Percentiles rank a stretch among this genome's conserved stretches.
Evolutionary conservation across 2,888 invertebrate species (phyloP).

Genomic region (Zhuqinia jingwanae): DNA sequence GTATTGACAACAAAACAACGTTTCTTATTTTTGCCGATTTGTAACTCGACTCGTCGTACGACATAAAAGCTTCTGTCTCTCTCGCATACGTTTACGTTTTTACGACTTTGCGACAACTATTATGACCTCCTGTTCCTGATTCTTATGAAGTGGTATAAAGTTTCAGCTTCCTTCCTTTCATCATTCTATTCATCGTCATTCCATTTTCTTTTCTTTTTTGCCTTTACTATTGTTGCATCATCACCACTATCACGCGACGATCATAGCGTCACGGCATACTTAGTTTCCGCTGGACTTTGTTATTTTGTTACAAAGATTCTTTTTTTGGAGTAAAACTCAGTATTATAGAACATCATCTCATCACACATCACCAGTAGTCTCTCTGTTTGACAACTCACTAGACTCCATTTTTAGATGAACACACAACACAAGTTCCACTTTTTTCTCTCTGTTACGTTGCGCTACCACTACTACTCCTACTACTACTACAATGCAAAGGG

Average conservation of each 20-base stretch:
- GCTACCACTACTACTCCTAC: background rate
- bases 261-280: background rate
- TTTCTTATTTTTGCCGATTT: too few relatives aligned
- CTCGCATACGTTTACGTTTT: slow-evolving; percentile 31
- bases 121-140: slow-evolving; percentile 16
- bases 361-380: background rate
- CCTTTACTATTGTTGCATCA: slow-evolving; percentile 49
- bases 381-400: background rate
- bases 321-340: background rate
- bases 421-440: slow-evolving; percentile 18
- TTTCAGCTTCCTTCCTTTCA: slow-evolving; percentile 48
- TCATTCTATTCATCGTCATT: slow-evolving; percentile 33
- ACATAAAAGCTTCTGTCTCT: background rate
- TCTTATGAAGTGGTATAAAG: slow-evolving; percentile 34
- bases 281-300: slow-evolving; percentile 9
- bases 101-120: background rate
- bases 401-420: background rate
- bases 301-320: background rate
- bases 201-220: background rate
- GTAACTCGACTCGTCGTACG: too few relatives aligned
- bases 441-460: background rate
- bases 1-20: slow-evolving; percentile 7
- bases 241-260: slow-evolving; percentile 13
- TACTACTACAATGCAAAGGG: slow-evolving; percentile 39
- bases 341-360: background rate